A percentile compares a stretch with the other conserved stretches of the same genome.
These are phyloP conservation scores for Ophioninae sp. DNA, from an alignment of 2,888 invertebrate species.

Conservation along the genomic window DNA sequence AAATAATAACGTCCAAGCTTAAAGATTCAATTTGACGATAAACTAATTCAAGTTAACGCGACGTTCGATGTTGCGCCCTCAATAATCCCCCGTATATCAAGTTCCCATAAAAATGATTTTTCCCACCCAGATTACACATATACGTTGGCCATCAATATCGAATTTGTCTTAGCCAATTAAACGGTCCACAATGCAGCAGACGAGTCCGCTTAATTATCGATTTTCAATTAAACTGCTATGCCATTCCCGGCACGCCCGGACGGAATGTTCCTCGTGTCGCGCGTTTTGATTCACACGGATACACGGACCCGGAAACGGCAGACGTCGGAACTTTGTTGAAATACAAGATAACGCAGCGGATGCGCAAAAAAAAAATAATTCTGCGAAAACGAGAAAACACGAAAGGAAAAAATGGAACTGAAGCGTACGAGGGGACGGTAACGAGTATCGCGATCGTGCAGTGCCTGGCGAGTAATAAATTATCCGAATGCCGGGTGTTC, in stretches of 20 bases:
- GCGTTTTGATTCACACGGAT: slow-evolving; percentile 8
- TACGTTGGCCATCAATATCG: slow-evolving; percentile 44
- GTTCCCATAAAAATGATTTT: slow-evolving; percentile 36
- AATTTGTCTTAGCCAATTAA: slow-evolving; percentile 52
- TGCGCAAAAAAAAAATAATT: slow-evolving; percentile 22
- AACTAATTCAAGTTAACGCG: background rate
- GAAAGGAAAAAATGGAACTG: slow-evolving; percentile 45
- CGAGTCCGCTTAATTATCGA: slow-evolving; percentile 52
- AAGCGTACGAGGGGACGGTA: slow-evolving; percentile 53
- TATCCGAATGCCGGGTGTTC: slow-evolving; percentile 66
- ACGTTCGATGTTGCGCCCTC: background rate
- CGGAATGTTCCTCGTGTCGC: slow-evolving; percentile 40
- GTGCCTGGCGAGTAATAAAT: slow-evolving; percentile 74
- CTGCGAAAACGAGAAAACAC: slow-evolving; percentile 7
- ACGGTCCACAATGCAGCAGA: slow-evolving; percentile 4
- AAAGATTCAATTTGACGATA: slow-evolving; percentile 26
- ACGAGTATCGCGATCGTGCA: slow-evolving; percentile 68
- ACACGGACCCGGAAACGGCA: slow-evolving; percentile 16
- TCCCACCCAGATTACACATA: slow-evolving; percentile 12
- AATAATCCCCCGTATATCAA: background rate
- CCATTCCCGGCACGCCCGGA: slow-evolving; percentile 35
- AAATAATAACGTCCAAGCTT: slow-evolving; percentile 18
- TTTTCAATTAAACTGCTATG: slow-evolving; percentile 56
- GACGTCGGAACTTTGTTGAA: slow-evolving; percentile 14
- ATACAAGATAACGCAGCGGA: slow-evolving; percentile 17